A percentile compares a stretch with the other conserved stretches of the same genome.
These are phyloP conservation scores for Lagorchestes hirsutus DNA, from an alignment of 2,797 vertebrate species.

Conservation along the genomic window DNA sequence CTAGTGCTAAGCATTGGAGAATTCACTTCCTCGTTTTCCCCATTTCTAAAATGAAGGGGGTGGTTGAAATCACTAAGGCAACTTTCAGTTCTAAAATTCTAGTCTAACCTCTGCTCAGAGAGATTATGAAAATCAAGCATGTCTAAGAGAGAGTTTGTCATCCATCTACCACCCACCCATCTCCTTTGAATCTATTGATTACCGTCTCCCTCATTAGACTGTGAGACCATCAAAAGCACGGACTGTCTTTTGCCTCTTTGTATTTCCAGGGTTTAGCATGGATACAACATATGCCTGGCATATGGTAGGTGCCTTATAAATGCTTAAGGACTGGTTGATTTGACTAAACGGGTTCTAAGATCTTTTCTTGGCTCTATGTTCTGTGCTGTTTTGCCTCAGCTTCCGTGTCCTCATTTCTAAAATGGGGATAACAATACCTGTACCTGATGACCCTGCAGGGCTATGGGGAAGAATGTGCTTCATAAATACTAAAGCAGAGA, in stretches of 20 bases:
- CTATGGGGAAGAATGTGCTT: background rate
- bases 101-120: background rate
- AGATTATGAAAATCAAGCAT: background rate
- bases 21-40: background rate
- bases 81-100: background rate
- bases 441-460: background rate
- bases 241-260: background rate
- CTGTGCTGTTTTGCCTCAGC: background rate
- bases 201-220: background rate
- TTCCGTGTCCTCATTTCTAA: background rate
- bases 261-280: background rate
- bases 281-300: background rate
- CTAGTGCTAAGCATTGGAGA: background rate
- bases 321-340: background rate
- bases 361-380: background rate
- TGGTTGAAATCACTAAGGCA: background rate
- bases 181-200: background rate
- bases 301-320: background rate
- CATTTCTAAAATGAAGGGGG: background rate
- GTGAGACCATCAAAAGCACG: background rate
- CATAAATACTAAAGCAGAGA: background rate
- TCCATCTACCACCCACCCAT: background rate
- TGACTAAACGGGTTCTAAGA: background rate
- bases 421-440: background rate
- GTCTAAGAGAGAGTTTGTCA: background rate